These are phyloP conservation scores for Chalcosyrphus nemorum DNA, from an alignment of 2,888 invertebrate genomes.

Conservation along the genomic window DNA sequence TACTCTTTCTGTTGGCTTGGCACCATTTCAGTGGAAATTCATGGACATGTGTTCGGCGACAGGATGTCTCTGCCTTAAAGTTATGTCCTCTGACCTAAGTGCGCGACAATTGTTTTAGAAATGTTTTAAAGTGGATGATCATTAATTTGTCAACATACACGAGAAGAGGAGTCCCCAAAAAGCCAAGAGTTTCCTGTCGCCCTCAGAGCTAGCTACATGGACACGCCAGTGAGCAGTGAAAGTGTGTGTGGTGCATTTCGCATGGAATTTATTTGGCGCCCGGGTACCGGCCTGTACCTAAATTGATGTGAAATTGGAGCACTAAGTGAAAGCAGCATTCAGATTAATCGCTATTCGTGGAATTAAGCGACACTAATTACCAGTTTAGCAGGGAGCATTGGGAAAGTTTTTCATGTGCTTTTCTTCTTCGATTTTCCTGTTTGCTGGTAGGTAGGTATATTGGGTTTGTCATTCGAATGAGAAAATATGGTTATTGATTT, in stretches of 20 bases:
- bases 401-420: not conserved
- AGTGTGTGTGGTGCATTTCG: conserved; percentile 12
- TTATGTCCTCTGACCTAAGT: conserved; percentile 47
- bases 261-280: conserved; percentile 33
- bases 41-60: conserved; percentile 55
- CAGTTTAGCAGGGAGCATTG: conserved; percentile 3
- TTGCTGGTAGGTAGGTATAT: too few species aligned
- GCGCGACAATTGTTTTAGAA: conserved; percentile 45
- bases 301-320: conserved; percentile 29
- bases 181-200: conserved; percentile 10
- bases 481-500: conserved; percentile 8
- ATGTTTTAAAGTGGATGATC: conserved; percentile 46
- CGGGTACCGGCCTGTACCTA: conserved; percentile 9
- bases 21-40: conserved; percentile 22
- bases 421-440: not conserved
- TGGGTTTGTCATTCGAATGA: not conserved
- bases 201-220: not conserved
- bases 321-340: conserved; percentile 6
- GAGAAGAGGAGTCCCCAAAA: not conserved
- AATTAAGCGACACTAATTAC: conserved; percentile 20
- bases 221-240: conserved; percentile 19
- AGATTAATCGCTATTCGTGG: conserved; percentile 4
- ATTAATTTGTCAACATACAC: conserved; percentile 37
- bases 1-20: conserved; percentile 17
- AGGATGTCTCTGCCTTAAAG: conserved; percentile 36